These are phyloP conservation scores for Prietella phreatophila DNA, from an alignment of 2,113 vertebrate genomes.

Conservation along the genomic window DNA sequence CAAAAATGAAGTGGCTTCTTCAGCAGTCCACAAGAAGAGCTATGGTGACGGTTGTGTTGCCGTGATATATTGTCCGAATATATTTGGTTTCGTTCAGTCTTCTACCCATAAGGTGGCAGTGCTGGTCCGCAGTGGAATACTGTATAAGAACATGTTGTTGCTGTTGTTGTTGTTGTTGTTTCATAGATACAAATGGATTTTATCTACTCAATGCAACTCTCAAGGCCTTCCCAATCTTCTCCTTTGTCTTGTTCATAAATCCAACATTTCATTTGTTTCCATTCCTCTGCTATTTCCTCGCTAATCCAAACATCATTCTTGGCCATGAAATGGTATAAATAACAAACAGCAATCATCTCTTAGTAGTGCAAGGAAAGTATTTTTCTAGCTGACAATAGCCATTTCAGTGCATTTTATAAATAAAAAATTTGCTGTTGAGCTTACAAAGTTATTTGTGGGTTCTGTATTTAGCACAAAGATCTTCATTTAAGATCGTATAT, in stretches of 20 bases:
- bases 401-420: background rate
- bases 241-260: background rate
- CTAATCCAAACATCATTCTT: background rate
- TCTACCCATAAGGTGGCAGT: conserved; percentile 40
- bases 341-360: background rate
- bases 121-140: background rate
- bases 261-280: background rate
- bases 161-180: background rate
- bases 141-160: background rate
- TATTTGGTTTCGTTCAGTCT: background rate
- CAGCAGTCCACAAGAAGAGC: background rate
- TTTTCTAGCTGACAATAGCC: background rate
- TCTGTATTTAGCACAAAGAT: background rate
- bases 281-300: background rate
- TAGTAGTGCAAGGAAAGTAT: background rate
- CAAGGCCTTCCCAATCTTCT: background rate
- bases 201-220: background rate
- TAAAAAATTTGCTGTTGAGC: background rate
- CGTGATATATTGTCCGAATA: background rate
- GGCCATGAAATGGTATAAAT: background rate
- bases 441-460: background rate
- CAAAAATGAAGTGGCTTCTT: background rate
- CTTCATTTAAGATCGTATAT: background rate
- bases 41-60: background rate
- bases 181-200: too few relatives aligned